Evolutionary conservation across 2,797 vertebrate species (phyloP).

Genomic region (Tenualosa thibaudeaui): DNA sequence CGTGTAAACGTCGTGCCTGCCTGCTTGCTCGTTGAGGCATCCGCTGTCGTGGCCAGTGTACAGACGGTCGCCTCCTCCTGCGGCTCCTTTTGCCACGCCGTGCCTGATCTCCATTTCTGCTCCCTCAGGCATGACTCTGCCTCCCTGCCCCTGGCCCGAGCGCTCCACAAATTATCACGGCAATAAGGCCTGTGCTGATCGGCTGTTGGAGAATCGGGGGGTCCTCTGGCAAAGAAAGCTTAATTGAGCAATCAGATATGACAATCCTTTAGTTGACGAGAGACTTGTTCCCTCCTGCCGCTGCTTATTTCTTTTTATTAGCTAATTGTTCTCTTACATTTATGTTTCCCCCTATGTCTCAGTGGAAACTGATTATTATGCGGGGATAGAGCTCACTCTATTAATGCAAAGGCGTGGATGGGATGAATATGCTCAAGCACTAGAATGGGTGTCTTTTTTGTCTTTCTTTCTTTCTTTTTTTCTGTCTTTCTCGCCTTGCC

Average conservation of each 20-base stretch:
- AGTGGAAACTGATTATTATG: slow-evolving; percentile 53
- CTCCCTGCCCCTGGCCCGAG: slow-evolving; percentile 24
- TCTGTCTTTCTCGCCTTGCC: slow-evolving; percentile 8
- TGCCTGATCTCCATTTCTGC: slow-evolving; percentile 20
- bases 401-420: slow-evolving; percentile 41
- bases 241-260: slow-evolving; percentile 63
- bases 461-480: slow-evolving; percentile 23
- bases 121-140: slow-evolving; percentile 14
- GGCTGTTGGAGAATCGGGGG: slow-evolving; percentile 27
- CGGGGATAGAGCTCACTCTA: slow-evolving; percentile 37
- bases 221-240: slow-evolving; percentile 49
- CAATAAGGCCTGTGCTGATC: slow-evolving; percentile 26
- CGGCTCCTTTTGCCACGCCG: slow-evolving; percentile 33
- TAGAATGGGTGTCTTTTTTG: slow-evolving; percentile 44
- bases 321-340: slow-evolving; percentile 59
- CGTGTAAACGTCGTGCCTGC: slow-evolving; percentile 20
- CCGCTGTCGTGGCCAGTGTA: slow-evolving; percentile 22
- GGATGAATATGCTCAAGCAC: slow-evolving; percentile 43
- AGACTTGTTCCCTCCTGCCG: slow-evolving; percentile 54
- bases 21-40: slow-evolving; percentile 28
- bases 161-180: slow-evolving; percentile 29
- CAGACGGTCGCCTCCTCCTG: background rate
- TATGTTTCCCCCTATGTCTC: slow-evolving; percentile 55
- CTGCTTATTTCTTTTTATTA: slow-evolving; percentile 54
- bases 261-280: slow-evolving; percentile 59